These are phyloP conservation scores for Tyria jacobaeae DNA, from an alignment of 2,888 invertebrate genomes.

Conservation along the genomic window DNA sequence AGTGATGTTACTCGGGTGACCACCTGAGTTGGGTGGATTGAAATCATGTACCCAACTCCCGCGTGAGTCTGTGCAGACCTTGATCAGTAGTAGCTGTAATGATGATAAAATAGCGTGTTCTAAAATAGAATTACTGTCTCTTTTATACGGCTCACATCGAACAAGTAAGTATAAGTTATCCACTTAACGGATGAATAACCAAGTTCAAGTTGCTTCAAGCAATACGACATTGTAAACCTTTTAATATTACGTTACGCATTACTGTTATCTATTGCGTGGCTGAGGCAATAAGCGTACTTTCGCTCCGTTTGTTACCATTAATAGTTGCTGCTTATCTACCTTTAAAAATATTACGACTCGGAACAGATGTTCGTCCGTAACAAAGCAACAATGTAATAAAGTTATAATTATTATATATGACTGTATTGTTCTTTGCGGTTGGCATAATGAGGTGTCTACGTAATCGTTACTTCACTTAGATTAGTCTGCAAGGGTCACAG, in stretches of 20 bases:
- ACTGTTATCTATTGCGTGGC: background rate
- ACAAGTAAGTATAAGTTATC: background rate
- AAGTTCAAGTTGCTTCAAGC: background rate
- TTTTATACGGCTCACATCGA: background rate
- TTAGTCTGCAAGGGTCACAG: background rate
- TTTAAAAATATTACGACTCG: background rate
- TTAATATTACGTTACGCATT: background rate
- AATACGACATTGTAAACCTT: background rate
- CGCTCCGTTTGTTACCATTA: background rate
- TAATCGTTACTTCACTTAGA: background rate
- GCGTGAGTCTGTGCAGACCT: too few relatives aligned
- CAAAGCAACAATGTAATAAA: background rate
- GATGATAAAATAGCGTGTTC: background rate
- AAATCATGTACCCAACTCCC: too few relatives aligned
- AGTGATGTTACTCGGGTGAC: too few relatives aligned
- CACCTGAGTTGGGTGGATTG: background rate
- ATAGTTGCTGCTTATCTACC: background rate
- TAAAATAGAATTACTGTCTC: background rate
- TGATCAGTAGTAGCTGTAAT: too few relatives aligned
- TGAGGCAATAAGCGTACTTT: background rate
- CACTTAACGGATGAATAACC: background rate
- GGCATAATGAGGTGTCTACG: background rate
- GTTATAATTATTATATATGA: background rate
- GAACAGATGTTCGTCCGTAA: background rate
- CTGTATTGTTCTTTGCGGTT: too few relatives aligned